Base-by-base conservation (phyloP, 1,140 invertebrate genomes). In the Eriosoma lanigerum region DNA sequence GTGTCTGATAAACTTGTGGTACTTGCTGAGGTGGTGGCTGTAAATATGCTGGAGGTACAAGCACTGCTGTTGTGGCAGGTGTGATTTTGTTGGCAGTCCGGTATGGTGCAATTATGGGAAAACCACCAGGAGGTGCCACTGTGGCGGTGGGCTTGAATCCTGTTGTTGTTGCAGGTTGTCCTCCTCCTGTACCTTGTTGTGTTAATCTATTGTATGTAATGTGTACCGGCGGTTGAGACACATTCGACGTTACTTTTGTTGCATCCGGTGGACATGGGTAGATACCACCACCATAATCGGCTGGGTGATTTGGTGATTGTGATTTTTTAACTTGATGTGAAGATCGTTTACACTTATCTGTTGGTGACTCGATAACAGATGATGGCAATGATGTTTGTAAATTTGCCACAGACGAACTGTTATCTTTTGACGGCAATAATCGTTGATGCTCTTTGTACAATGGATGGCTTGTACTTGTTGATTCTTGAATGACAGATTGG, bases 401-500 rank as follows among this genome's bases (percentile, higher is more conserved):
- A 38, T 38, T 38, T 38, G 32, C 32, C 32, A 38, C 32, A 38
- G 32, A 8, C 8, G 3, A 3, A 38, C 32, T 0, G 8, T 38
- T 21, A 6, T 15, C 21, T 3, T n/a, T 19, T 19, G 38, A 38
- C 17, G 56, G 78, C n/a, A 72, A 60, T 8, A 60, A 17, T n/a
- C 66, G 54, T 6, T n/a, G 52, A 8, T 76, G 52, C 10, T 15
- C 12, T 17, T 8, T 29, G 15, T 17, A 4, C 26, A 32, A 19
- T 17, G 12, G 32, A 8, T 38, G 32, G 32, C 32, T 17, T 29
- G 17, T 60, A 26, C 84, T 12, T 85, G 81, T 26, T 86, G 86
- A 56, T 29, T 86, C 86, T 6, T 85, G 85, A 0, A 86, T 86
- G 0, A 86, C 86, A 0, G 87, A 72, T 48, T 32, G 32, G 10